Base-by-base conservation (phyloP, 1,140 invertebrate genomes). In the Caenorhabditis remanei region DNA sequence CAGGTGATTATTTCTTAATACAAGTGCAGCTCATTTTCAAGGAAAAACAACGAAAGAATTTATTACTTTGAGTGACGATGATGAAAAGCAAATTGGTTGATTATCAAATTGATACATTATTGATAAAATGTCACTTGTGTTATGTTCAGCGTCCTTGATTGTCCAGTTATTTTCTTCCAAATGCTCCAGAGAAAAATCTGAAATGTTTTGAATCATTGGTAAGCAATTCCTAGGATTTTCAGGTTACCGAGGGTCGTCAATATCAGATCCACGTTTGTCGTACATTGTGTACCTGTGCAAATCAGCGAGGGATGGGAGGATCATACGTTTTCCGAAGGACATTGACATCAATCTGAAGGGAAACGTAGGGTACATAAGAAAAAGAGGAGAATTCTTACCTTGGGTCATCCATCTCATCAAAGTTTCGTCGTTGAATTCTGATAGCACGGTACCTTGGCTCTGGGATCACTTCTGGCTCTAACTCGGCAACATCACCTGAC, bases 201-300 rank as follows among this genome's bases (percentile, higher is more conserved):
- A 50, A 46, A n/a, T 16, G 0, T 32, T 9, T 19, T 71, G 3
- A 6, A 43, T 32, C 24, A 11, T 7, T 19, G 4, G 7, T 7
- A 79, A 46, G 7, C 11, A 46, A 3, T 19, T 46, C 13, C 16
- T 46, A 14, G n/a, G 19, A 46, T 19, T 16, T 16, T 21, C 6
- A 40, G 6, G 11, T 50, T 50, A 79, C 71, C 71, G 13, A 79
- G 71, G 71, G 46, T 79, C 71, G 53, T 79, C 71, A 40, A 79
- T 79, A 79, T 79, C 71, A 48, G 71, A 50, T 79, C 71, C 71
- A n/a, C 71, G 71, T 79, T 79, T 79, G 71, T 79, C 71, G 71
- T 79, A 79, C 46, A 79, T 79, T n/a, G 71, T 79, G 71, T 79
- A 79, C 71, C 71, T 79, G n/a, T 79, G 71, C 71, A 79, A 79